Evolutionary conservation across 2,113 vertebrate species (phyloP).

Genomic region (Rhinichthys klamathensis): DNA sequence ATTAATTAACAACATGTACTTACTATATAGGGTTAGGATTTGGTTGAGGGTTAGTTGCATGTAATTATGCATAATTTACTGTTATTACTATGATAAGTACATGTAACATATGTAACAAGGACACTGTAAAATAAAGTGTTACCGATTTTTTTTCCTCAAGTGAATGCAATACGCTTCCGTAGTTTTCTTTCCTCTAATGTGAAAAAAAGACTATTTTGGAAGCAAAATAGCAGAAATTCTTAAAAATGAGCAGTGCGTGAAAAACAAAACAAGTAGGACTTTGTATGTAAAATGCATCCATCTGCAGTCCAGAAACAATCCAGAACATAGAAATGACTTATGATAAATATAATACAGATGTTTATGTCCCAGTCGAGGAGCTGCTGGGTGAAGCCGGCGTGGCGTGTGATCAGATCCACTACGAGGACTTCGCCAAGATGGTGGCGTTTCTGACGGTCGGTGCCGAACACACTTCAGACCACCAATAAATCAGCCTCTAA

Average conservation of each 20-base stretch:
- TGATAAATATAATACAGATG: not conserved
- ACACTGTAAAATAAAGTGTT: no score
- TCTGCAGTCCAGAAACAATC: not conserved
- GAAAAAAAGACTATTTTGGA: no score
- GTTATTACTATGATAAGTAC: no score
- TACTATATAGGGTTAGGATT: no score
- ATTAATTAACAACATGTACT: no score
- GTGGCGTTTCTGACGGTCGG: not conserved
- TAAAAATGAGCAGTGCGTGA: not conserved
- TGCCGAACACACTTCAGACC: not conserved
- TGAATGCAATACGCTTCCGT: no score
- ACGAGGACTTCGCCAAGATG: slow-evolving; percentile 77
- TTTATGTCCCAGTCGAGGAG: slow-evolving; percentile 79
- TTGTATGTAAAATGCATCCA: not conserved
- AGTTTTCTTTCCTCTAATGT: no score
- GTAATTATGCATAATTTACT: no score
- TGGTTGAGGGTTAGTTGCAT: no score
- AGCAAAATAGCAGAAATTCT: not conserved
- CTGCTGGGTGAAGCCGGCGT: slow-evolving; percentile 80
- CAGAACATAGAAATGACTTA: not conserved
- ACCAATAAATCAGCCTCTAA: not conserved
- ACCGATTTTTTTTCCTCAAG: no score
- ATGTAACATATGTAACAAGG: no score
- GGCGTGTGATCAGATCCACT: slow-evolving; percentile 71
- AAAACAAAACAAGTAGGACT: not conserved